Conservation (phyloP, 2,113 vertebrate species). For the Cavia porcellus region DNA sequence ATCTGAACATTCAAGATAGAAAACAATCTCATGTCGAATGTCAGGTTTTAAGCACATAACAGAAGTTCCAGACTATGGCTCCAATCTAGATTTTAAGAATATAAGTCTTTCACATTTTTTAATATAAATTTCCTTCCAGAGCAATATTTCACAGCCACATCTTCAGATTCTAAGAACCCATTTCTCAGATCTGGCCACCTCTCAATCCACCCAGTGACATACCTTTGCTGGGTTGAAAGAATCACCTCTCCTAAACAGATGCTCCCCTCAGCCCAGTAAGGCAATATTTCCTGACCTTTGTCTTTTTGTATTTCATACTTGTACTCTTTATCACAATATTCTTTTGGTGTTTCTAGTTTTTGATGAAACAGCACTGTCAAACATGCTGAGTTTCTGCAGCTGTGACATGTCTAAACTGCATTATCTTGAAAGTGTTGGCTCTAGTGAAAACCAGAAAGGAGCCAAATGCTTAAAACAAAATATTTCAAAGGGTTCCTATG, state of each 20-base stretch:
- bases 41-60: not conserved
- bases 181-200: not conserved
- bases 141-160: not conserved
- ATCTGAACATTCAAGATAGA: not conserved
- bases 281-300: constrained; percentile 54
- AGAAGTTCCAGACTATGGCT: not conserved
- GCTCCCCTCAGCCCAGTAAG: constrained; percentile 23
- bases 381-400: constrained; percentile 65
- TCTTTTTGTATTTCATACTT: constrained; percentile 41
- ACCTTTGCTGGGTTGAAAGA: not conserved
- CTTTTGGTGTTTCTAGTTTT: constrained; percentile 57
- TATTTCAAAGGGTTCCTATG: constrained; percentile 78
- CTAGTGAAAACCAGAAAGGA: constrained; percentile 57
- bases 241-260: not conserved
- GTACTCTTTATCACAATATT: constrained; percentile 26
- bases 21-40: not conserved
- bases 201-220: not conserved
- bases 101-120: not conserved
- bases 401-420: constrained; percentile 76
- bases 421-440: constrained; percentile 78
- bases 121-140: constrained; percentile 15
- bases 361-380: constrained; percentile 46
- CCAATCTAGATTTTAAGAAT: not conserved
- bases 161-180: not conserved
- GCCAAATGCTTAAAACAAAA: constrained; percentile 79